A percentile compares a stretch with the other conserved stretches of the same genome.
These are phyloP conservation scores for Cyclopterus lumpus DNA, from an alignment of 2,797 vertebrate genomes.

Conservation along the genomic window DNA sequence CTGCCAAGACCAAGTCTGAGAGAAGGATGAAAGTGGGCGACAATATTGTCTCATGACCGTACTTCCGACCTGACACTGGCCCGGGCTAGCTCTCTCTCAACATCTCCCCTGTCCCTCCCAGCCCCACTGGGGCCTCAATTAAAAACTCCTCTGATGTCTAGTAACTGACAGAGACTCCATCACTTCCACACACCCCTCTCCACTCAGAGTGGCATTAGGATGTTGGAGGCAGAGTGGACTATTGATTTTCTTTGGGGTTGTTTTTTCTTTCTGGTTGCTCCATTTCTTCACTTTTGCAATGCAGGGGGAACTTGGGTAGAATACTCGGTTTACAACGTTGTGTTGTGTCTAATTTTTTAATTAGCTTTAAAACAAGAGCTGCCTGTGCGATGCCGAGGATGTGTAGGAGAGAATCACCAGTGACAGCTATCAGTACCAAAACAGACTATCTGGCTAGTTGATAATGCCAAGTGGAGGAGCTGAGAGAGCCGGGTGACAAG, in stretches of 20 bases:
- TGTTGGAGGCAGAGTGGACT: conserved; percentile 79
- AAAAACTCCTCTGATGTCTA: conserved; percentile 80
- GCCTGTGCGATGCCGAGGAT: conserved; percentile 48
- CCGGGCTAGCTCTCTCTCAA: conserved; percentile 55
- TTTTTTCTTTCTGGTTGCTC: conserved; percentile 41
- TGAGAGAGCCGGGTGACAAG: conserved; percentile 51
- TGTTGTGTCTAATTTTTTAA: conserved; percentile 78
- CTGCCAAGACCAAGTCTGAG: neutral
- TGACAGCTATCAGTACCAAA: conserved; percentile 75
- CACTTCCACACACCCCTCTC: conserved; percentile 75
- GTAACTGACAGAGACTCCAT: conserved; percentile 82
- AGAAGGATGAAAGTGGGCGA: conserved; percentile 19
- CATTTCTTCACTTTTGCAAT: conserved; percentile 62
- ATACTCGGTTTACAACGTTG: conserved; percentile 74
- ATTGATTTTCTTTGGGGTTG: conserved; percentile 77
- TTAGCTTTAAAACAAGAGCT: conserved; percentile 76
- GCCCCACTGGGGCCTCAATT: conserved; percentile 74
- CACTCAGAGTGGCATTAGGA: conserved; percentile 81
- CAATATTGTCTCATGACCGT: conserved; percentile 30
- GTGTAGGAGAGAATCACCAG: conserved; percentile 73
- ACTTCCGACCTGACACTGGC: no score
- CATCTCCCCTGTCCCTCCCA: conserved; percentile 53
- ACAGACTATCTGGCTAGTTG: conserved; percentile 60
- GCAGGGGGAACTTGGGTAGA: conserved; percentile 61
- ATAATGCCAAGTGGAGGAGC: conserved; percentile 54